phyloP scores from a whole-genome alignment of 2,888 invertebrate species.

The Pyrgus malvae region DNA sequence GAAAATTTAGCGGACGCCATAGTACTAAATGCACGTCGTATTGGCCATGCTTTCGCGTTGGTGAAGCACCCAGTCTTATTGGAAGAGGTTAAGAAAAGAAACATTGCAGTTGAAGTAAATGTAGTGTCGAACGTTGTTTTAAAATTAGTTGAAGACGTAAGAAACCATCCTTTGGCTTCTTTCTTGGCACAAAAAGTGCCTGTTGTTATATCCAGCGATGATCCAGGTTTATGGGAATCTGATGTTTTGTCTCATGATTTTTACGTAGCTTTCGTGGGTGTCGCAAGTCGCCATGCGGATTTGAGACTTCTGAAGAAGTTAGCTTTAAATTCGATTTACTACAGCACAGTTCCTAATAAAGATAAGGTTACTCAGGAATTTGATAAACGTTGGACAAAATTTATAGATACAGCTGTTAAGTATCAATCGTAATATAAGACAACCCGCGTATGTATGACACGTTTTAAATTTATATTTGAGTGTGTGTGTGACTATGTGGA shows the following conservation, averaged over 20 bases:
- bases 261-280: constrained; percentile 89
- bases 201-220: constrained; percentile 88
- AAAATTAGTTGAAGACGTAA: constrained; percentile 85
- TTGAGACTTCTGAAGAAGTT: constrained; percentile 87
- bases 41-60: constrained; percentile 90
- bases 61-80: constrained; percentile 87
- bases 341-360: constrained; percentile 81
- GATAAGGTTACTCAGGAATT: constrained; percentile 61
- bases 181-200: constrained; percentile 86
- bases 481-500: too few relatives aligned
- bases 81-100: constrained; percentile 78
- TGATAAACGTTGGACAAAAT: constrained; percentile 66
- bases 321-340: constrained; percentile 87
- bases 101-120: constrained; percentile 88
- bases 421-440: constrained; percentile 39
- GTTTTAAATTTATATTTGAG: neutral
- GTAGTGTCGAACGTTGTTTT: constrained; percentile 91
- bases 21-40: constrained; percentile 85
- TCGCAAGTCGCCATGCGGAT: constrained; percentile 86
- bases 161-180: constrained; percentile 88
- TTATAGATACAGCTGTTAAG: constrained; percentile 54
- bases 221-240: constrained; percentile 90
- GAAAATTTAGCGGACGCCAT: constrained; percentile 89
- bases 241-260: constrained; percentile 86
- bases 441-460: neutral